Percentiles rank a stretch among this genome's conserved stretches.
Conservation (phyloP, 1,140 invertebrate species). For the Arion vulgaris region DNA sequence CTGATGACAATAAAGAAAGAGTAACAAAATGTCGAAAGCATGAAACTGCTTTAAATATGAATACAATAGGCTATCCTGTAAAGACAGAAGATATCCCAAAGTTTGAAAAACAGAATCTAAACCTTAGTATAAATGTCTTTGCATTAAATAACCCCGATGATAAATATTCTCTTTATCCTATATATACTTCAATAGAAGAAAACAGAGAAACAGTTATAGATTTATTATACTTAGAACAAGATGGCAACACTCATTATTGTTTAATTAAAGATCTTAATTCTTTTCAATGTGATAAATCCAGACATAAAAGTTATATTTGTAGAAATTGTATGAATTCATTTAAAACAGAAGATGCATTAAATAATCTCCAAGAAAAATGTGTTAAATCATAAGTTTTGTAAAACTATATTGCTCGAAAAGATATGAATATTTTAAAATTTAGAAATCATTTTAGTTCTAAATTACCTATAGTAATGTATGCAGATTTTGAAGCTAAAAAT, state of each 20-base stretch:
- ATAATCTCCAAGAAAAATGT: neutral
- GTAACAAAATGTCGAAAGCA: neutral
- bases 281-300: neutral
- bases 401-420: neutral
- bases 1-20: constrained; percentile 6
- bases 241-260: neutral
- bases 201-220: constrained; percentile 5
- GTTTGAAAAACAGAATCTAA: neutral
- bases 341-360: neutral
- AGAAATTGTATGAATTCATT: too few species aligned
- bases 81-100: neutral
- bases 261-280: neutral
- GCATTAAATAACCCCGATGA: neutral
- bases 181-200: constrained; percentile 1
- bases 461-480: neutral
- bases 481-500: too few species aligned
- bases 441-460: constrained; percentile 1
- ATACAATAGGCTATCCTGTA: neutral
- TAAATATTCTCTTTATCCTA: constrained; percentile 11
- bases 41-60: neutral
- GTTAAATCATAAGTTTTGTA: neutral
- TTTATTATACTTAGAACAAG: neutral
- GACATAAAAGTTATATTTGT: neutral
- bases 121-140: constrained; percentile 1
- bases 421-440: neutral